Evolutionary conservation across 2,113 vertebrate genomes (phyloP), one percentile per base, ranked within the genome.

Genomic region (Oceanites oceanicus): DNA sequence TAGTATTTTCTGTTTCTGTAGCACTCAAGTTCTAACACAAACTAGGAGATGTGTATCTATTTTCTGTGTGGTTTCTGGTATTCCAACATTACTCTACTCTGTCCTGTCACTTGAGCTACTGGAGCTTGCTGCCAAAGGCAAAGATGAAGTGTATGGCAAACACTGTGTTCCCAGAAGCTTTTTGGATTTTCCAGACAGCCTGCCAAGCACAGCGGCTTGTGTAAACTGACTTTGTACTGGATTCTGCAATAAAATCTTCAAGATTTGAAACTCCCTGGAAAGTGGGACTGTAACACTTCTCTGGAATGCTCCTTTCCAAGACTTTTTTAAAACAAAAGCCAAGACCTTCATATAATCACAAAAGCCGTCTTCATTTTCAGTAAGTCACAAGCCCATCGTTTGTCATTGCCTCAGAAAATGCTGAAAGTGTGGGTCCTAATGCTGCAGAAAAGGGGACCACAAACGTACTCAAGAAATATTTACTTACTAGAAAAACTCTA

Each of bases 121-220:
- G 68, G n/a, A 77, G 17, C 3, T 77, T 76, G 59, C 63, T 92
- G 88, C 72, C 92, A 83, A 88, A 42, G 75, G 49, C 34, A 80
- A 86, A 91, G 67, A 90, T 32, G 32, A 93, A 92, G 78, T 0
- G 2, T n/a, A 68, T 13, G 42, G 76, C 79, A 94, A 92, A 66
- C 34, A 73, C 44, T 29, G 2, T 9, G 25, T 40, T 96, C 61
- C 50, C 76, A 91, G 76, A 63, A 96, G 86, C 26, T 38, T 40
- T 71, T 32, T 86, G 76, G 29, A 84, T 94, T 96, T 96, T 97
- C 95, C 91, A 92, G 86, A 71, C 36, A 63, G 52, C 5, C 15
- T 91, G 89, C 83, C 86, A 94, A 96, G n/a, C n/a, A 67, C 68
- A 86, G 72, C 3, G 0, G 42, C 32, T 92, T 26, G 0, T 74